phyloP scores from a whole-genome alignment of 2,797 vertebrate genomes.

The Coilia nasus region DNA sequence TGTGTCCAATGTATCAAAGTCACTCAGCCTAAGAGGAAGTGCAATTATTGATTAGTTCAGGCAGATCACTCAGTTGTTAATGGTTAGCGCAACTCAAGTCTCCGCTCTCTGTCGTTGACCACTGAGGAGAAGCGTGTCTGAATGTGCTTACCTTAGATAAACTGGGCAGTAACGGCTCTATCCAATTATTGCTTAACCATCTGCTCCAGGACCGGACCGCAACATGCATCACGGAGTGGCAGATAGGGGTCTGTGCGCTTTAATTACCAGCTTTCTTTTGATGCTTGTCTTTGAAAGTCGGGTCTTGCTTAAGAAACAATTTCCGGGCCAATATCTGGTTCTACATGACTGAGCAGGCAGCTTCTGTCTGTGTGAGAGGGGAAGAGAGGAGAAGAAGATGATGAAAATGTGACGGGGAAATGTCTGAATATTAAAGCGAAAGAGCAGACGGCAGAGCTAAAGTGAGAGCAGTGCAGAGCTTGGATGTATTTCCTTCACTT shows the following conservation, averaged over 20 bases:
- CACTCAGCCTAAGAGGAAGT: constrained; percentile 38
- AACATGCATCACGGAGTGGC: background rate
- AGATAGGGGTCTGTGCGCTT: background rate
- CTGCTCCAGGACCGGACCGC: background rate
- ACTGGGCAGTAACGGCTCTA: background rate
- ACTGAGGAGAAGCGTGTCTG: constrained; percentile 9
- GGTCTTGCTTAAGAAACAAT: constrained; percentile 5
- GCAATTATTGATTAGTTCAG: constrained; percentile 43
- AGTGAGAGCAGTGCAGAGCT: background rate
- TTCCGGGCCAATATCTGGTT: constrained; percentile 5
- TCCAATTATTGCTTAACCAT: constrained; percentile 21
- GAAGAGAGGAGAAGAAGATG: constrained; percentile 16
- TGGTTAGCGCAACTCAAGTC: constrained; percentile 15
- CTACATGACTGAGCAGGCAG: background rate
- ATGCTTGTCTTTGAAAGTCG: constrained; percentile 39
- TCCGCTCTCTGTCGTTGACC: constrained; percentile 28
- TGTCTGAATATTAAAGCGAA: background rate
- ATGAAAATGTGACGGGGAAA: background rate
- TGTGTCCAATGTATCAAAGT: constrained; percentile 34
- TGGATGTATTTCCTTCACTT: background rate
- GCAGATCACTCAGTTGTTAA: constrained; percentile 39
- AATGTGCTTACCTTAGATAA: constrained; percentile 18
- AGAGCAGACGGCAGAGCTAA: background rate
- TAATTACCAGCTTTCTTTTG: background rate
- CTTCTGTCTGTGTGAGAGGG: constrained; percentile 14